phyloP scores from a whole-genome alignment of 2,888 invertebrate genomes.

The Tortrix viridana region DNA sequence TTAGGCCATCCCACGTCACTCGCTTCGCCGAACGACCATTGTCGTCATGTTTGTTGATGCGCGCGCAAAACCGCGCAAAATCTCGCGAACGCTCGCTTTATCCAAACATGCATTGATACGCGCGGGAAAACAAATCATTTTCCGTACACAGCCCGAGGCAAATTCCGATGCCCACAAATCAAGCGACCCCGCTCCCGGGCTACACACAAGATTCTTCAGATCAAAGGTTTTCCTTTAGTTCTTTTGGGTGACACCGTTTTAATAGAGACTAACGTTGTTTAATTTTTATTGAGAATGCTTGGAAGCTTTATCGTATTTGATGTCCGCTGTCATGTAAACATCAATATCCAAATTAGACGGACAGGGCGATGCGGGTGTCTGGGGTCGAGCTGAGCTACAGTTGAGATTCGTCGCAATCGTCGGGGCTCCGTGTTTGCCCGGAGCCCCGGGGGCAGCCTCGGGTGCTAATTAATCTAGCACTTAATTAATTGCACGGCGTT shows the following conservation, averaged over 20 bases:
- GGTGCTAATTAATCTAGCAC: constrained; percentile 30
- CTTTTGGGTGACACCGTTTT: constrained; percentile 26
- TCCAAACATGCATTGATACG: constrained; percentile 69
- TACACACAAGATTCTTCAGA: constrained; percentile 27
- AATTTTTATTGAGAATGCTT: constrained; percentile 6
- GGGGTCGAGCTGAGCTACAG: constrained; percentile 61
- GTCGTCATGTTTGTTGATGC: constrained; percentile 78
- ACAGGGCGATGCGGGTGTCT: constrained; percentile 74
- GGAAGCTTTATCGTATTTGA: constrained; percentile 14
- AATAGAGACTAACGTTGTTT: constrained; percentile 20
- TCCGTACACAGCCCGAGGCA: constrained; percentile 23
- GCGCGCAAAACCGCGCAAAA: constrained; percentile 68
- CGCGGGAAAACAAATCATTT: constrained; percentile 46
- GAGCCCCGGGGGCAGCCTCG: constrained; percentile 37
- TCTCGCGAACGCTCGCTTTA: constrained; percentile 70
- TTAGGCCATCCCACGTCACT: constrained; percentile 74
- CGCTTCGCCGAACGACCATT: constrained; percentile 78
- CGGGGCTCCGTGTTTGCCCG: constrained; percentile 31
- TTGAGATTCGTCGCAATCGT: constrained; percentile 43
- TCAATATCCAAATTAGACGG: constrained; percentile 61
- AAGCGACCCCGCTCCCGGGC: constrained; percentile 1
- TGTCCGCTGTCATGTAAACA: constrained; percentile 40
- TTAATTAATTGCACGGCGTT: constrained; percentile 25
- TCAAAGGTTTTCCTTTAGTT: constrained; percentile 23
- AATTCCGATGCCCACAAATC: constrained; percentile 33